Base-by-base conservation (phyloP, 1,140 invertebrate genomes). In the Armadillidium nasatum region DNA sequence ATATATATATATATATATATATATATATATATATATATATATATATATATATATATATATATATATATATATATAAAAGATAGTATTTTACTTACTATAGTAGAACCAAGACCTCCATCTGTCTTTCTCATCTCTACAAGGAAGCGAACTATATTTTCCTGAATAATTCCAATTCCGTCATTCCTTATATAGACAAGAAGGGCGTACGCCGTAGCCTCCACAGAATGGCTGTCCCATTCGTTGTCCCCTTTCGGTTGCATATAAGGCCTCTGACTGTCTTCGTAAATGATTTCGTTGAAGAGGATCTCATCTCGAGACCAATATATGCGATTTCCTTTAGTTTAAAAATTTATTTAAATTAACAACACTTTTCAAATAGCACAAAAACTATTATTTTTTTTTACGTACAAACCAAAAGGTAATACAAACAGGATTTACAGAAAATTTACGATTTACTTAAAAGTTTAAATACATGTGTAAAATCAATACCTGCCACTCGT, bases 201-300 rank as follows among this genome's bases (percentile, higher is more conserved):
- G 10, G 88, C 89, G 82, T 89, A 90, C 0, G 88, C 84, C 4
- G 89, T 89, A 0, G 88, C 84, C 82, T 89, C 88, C 0, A 89
- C 85, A 3, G 86, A 86, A 7, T 85, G 75, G 0, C 86, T 85
- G 74, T 87, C 85, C 80, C 83, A 83, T 81, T 83, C 83, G 71
- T 83, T 83, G 80, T 83, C 85, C 21, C 83, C 73, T 75, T 86
- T 84, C 0, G 87, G 85, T 73, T 84, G 82, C 13, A 84, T 81
- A 80, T 87, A 88, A 11, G 86, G 82, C 74, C 87, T 84, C 77
- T 81, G 79, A 71, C 82, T 84, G 79, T 86, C 86, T 81, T 87
- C 85, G 70, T 86, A 84, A 21, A 84, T 83, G 0, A 87, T 74
- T 21, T 74, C 76, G 77, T 84, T 84, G 33, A 82, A 73, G 4